phyloP scores from a whole-genome alignment of 1,140 invertebrate species.

The Apis florea region DNA sequence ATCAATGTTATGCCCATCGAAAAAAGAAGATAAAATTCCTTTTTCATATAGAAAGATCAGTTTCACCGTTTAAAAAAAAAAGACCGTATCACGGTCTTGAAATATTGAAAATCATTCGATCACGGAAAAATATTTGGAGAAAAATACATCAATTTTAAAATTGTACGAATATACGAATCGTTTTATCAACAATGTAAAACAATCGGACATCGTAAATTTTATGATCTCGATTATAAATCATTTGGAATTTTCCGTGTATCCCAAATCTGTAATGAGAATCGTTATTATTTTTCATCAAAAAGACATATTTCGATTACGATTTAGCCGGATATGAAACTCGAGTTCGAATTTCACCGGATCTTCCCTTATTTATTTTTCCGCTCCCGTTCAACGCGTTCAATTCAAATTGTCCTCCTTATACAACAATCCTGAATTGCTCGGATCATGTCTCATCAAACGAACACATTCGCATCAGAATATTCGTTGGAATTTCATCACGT shows the following conservation, averaged over 20 bases:
- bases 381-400: slow-evolving; percentile 1
- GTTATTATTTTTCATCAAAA: slow-evolving; percentile 23
- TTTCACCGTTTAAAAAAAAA: slow-evolving; percentile 1
- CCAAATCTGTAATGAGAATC: neutral
- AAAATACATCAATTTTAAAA: neutral
- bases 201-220: neutral
- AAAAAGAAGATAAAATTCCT: neutral
- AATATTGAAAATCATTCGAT: neutral
- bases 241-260: neutral
- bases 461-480: slow-evolving; percentile 25
- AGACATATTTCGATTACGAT: neutral
- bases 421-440: slow-evolving; percentile 27
- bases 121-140: neutral
- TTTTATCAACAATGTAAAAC: neutral
- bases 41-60: slow-evolving; percentile 3
- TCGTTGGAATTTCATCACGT: slow-evolving; percentile 83
- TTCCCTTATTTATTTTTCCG: neutral
- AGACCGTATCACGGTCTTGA: neutral
- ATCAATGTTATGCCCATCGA: neutral
- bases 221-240: neutral
- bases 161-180: neutral
- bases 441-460: slow-evolving; percentile 19
- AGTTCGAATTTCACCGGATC: neutral
- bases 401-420: slow-evolving; percentile 35
- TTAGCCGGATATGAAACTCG: neutral